Conservation (phyloP, 2,888 invertebrate species). For the Eudasyphora cyanicolor region DNA sequence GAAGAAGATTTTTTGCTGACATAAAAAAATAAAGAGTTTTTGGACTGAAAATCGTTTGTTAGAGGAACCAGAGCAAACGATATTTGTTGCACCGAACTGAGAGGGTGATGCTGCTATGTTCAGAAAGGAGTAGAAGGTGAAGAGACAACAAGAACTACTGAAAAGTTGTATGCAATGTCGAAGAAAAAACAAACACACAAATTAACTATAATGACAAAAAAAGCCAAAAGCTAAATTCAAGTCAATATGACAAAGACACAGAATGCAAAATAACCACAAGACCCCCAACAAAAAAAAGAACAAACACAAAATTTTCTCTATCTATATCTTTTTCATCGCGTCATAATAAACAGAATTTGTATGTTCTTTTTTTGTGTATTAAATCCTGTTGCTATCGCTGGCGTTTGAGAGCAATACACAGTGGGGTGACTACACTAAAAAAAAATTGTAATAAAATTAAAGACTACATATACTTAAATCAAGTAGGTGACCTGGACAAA, state of each 20-base stretch:
- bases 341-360: background rate
- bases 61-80: conserved; percentile 12
- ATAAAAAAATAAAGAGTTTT: background rate
- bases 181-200: background rate
- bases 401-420: background rate
- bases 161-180: background rate
- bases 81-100: background rate
- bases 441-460: too few species aligned
- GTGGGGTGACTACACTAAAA: too few species aligned
- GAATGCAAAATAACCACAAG: background rate
- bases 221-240: conserved; percentile 26
- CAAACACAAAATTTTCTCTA: background rate
- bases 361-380: background rate
- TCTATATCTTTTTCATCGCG: background rate
- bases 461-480: too few species aligned
- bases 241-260: background rate
- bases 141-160: background rate
- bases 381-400: background rate
- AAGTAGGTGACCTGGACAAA: too few species aligned
- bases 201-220: conserved; percentile 28
- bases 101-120: background rate
- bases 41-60: background rate
- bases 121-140: background rate
- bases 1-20: conserved; percentile 2
- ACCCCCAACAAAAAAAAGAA: conserved; percentile 4